phyloP scores from a whole-genome alignment of 2,113 vertebrate species.

The Zosterops lateralis region DNA sequence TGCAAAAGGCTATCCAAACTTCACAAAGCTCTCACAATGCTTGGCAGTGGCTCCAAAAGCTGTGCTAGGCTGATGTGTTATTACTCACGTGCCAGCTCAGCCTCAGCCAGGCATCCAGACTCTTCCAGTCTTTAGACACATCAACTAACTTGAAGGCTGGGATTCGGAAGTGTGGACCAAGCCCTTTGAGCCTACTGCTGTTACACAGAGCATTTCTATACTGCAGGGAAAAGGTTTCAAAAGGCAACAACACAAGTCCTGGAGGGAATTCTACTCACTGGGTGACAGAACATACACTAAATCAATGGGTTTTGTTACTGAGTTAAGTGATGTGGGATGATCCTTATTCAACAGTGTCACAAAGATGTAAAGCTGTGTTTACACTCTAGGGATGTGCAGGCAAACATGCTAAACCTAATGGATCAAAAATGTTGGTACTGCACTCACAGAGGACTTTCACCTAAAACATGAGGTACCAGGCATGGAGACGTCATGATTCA shows the following conservation, averaged over 20 bases:
- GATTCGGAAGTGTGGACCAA: background rate
- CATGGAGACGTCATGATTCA: rapidly evolving
- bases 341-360: background rate
- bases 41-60: background rate
- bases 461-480: background rate
- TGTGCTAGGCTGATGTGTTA: rapidly evolving
- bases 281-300: background rate
- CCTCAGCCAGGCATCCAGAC: background rate
- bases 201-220: rapidly evolving
- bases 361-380: background rate
- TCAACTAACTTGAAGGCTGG: background rate
- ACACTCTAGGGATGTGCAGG: rapidly evolving
- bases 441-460: background rate
- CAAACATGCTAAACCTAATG: rapidly evolving
- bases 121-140: background rate
- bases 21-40: background rate
- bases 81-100: background rate
- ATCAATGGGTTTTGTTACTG: background rate
- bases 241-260: background rate
- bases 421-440: background rate
- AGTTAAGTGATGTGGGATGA: background rate
- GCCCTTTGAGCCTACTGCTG: background rate
- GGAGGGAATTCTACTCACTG: background rate
- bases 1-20: background rate
- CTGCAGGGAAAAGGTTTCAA: background rate